phyloP scores from a whole-genome alignment of 1,140 invertebrate genomes.

The Papilio polyxenes region DNA sequence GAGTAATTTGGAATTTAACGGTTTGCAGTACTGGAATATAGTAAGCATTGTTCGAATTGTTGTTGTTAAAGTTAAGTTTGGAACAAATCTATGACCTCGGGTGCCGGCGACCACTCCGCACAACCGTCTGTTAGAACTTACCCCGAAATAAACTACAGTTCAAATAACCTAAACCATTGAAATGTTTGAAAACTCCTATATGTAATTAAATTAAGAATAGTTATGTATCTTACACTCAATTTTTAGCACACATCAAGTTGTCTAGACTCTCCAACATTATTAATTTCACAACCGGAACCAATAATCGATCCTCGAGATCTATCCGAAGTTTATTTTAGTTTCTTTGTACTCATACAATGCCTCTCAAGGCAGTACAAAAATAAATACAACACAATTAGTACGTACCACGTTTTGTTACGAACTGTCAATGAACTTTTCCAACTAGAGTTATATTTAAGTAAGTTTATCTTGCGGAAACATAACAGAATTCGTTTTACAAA shows the following conservation, averaged over 20 bases:
- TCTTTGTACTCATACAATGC: not conserved
- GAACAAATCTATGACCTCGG: conserved; percentile 31
- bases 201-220: not conserved
- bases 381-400: not conserved
- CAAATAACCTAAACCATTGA: conserved; percentile 5
- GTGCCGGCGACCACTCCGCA: conserved; percentile 2
- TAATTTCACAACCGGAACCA: not conserved
- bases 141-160: conserved; percentile 28
- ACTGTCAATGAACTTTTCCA: not conserved
- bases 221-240: not conserved
- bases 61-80: conserved; percentile 32
- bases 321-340: not conserved
- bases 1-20: conserved; percentile 19
- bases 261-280: not conserved
- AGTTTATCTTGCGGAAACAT: not conserved
- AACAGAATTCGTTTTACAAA: conserved; percentile 55
- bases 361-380: not conserved
- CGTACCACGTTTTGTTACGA: not conserved
- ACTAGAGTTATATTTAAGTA: conserved; percentile 21
- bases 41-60: conserved; percentile 25
- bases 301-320: not conserved
- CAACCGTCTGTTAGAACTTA: conserved; percentile 29
- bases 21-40: conserved; percentile 3
- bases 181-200: not conserved
- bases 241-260: not conserved